Evolutionary conservation across 1,140 invertebrate species (phyloP).

Genomic region (Phymorhynchus buccinoides): DNA sequence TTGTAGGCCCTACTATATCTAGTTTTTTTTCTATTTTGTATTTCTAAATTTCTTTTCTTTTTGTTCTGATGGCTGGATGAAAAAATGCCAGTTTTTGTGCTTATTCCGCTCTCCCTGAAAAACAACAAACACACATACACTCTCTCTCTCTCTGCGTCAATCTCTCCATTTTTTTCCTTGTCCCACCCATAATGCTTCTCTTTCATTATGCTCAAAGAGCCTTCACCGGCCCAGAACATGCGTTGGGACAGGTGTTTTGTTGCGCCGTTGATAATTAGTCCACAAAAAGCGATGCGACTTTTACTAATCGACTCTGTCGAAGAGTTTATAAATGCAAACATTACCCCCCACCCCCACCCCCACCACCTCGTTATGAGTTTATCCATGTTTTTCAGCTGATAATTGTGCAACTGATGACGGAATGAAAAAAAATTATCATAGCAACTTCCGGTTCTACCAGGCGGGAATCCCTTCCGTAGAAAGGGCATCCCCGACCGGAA

Average conservation of each 20-base stretch:
- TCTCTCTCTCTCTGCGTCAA: not conserved
- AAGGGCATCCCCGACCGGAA: slow-evolving; percentile 55
- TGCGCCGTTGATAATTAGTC: not conserved
- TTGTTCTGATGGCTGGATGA: too few relatives aligned
- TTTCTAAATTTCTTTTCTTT: too few relatives aligned
- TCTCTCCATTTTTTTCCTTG: not conserved
- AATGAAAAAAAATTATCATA: slow-evolving; percentile 36
- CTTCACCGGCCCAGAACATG: not conserved
- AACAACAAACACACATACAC: not conserved
- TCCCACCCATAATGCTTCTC: not conserved
- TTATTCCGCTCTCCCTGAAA: not conserved
- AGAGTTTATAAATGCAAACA: not conserved
- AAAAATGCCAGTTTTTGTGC: not conserved
- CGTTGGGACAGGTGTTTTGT: not conserved
- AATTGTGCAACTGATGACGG: slow-evolving; percentile 5
- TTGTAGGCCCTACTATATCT: too few relatives aligned
- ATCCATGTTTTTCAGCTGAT: not conserved
- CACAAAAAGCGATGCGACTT: not conserved
- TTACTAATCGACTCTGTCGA: not conserved
- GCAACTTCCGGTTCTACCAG: slow-evolving; percentile 39
- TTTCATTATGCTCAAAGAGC: not conserved
- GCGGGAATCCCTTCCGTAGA: slow-evolving; percentile 52
- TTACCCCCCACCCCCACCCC: too few relatives aligned
- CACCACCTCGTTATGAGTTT: not conserved
- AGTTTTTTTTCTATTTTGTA: too few relatives aligned